A percentile compares a stretch with the other conserved stretches of the same genome.
Conservation (phyloP, 2,113 vertebrate genomes). For the Pterocles burchelli region DNA sequence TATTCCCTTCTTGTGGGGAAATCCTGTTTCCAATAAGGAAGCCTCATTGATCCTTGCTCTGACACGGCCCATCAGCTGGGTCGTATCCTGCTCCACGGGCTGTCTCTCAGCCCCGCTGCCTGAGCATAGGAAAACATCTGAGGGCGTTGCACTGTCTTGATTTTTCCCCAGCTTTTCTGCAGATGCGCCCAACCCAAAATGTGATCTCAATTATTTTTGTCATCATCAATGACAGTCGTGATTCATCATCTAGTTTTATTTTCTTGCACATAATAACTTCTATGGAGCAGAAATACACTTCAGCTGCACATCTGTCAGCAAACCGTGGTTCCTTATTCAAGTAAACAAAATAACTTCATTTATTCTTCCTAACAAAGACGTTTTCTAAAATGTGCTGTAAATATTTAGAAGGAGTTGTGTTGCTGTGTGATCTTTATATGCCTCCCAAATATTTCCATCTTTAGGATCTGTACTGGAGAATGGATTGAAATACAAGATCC, state of each 20-base stretch:
- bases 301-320: slow-evolving; percentile 41
- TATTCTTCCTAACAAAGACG: background rate
- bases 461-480: background rate
- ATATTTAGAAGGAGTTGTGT: background rate
- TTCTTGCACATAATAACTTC: background rate
- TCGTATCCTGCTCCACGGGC: background rate
- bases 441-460: background rate
- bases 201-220: background rate
- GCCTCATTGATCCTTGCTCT: background rate
- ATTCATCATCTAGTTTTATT: slow-evolving; percentile 16
- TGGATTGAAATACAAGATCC: background rate
- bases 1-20: background rate
- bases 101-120: background rate
- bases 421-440: background rate
- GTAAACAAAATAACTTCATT: background rate
- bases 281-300: background rate
- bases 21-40: background rate
- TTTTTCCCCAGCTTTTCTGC: background rate
- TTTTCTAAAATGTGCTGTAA: background rate
- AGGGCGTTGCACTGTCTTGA: background rate
- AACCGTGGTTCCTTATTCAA: background rate
- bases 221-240: background rate
- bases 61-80: background rate
- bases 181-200: slow-evolving; percentile 4
- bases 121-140: background rate